These are phyloP conservation scores for Micropoecilia bifurca DNA, from an alignment of 2,797 vertebrate species.

Conservation along the genomic window DNA sequence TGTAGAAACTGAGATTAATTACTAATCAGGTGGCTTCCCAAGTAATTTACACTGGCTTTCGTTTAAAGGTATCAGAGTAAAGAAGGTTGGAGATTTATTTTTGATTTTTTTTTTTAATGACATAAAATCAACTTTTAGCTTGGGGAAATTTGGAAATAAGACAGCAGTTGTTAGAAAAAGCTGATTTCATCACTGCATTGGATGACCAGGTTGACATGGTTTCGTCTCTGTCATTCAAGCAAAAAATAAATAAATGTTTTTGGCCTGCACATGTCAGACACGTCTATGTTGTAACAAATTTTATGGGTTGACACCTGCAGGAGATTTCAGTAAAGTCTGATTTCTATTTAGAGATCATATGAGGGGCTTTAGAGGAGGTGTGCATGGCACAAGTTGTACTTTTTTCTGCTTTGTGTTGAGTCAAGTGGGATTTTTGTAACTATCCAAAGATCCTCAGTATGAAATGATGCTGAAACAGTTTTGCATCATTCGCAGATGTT, in stretches of 20 bases:
- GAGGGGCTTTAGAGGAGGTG: no score
- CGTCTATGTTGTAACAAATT: no score
- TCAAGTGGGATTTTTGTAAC: neutral
- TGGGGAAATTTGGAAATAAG: neutral
- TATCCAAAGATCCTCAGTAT: neutral
- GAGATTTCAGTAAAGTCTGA: no score
- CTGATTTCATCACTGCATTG: neutral
- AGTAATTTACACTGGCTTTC: neutral
- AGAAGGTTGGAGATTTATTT: neutral
- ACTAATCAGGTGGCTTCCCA: neutral
- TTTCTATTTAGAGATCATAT: no score
- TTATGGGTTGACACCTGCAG: no score
- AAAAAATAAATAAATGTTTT: no score
- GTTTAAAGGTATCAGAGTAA: neutral
- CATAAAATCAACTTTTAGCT: neutral
- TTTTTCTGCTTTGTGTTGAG: neutral
- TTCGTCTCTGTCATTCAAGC: no score
- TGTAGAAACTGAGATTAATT: neutral
- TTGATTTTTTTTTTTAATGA: neutral
- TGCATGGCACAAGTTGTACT: no score
- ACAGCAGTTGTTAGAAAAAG: conserved; percentile 16
- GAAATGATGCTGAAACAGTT: conserved; percentile 8
- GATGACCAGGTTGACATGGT: no score
- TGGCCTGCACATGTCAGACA: no score
- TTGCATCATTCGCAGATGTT: conserved; percentile 34